A percentile compares a stretch with the other conserved stretches of the same genome.
These are phyloP conservation scores for human DNA, from an alignment of 2,113 vertebrate genomes.

Conservation along the genomic window DNA sequence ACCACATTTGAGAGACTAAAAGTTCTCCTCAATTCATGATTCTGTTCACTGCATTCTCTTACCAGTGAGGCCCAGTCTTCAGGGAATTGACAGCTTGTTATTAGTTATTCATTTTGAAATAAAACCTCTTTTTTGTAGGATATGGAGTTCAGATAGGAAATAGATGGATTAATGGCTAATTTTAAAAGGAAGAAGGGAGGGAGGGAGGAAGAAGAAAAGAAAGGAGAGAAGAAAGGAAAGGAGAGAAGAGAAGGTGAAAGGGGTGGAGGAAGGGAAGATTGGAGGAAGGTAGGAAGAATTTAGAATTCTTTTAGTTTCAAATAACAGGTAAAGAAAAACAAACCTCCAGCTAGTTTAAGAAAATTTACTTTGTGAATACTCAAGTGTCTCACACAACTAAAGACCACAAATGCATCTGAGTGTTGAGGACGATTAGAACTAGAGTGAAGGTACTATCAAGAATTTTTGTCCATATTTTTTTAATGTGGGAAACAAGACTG, in stretches of 20 bases:
- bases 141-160: neutral
- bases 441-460: neutral
- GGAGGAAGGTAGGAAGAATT: neutral
- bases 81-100: neutral
- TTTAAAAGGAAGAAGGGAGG: neutral
- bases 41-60: neutral
- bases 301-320: neutral
- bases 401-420: neutral
- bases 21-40: neutral
- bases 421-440: neutral
- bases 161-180: neutral
- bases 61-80: neutral
- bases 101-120: neutral
- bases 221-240: neutral
- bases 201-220: neutral
- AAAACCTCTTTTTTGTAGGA: neutral
- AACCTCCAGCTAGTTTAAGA: neutral
- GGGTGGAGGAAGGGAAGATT: neutral
- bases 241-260: neutral
- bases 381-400: neutral
- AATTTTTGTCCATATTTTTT: neutral
- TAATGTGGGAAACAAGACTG: neutral
- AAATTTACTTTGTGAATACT: neutral
- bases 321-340: neutral
- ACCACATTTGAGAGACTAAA: neutral